Base-by-base conservation (phyloP, 2,797 vertebrate genomes). In the Betta splendens region DNA sequence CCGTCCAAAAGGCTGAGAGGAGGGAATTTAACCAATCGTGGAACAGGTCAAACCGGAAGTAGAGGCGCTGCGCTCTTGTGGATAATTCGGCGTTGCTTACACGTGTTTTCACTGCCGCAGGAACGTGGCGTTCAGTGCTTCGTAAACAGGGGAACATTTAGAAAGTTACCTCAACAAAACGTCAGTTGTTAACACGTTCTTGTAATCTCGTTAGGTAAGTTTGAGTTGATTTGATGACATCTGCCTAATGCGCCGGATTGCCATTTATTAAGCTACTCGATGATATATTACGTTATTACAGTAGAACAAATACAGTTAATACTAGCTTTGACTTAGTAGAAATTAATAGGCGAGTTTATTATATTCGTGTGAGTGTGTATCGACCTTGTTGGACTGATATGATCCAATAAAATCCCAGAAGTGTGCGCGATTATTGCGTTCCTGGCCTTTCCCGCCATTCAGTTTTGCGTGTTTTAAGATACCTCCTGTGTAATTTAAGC, bases 381-480 rank as follows among this genome's bases (percentile, higher is more conserved):
- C 18, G 3, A 5, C 1, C 5, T 6, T 13, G 1, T 2, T 15
- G 7, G 4, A 21, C 9, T 21, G n/a, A 15, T 3, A 7, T 10
- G 9, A 12, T 1, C 2, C 3, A 9, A 7, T 20, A 10, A 15
- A 7, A 6, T 12, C 22, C 1, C 8, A 3, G 17, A 4, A 5
- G 23, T 7, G 9, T 10, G 3, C 17, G 21, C 23, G 17, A n/a
- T 10, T 3, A 9, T 25, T 5, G 3, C 18, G 12, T 2, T 0
- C 6, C 5, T 31, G 3, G 3, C 2, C 8, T 53, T 75, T 71
- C 71, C 80, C 78, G 76, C 74, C 73, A 22, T 46, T 50, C 6
- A 0, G 12, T 45, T 29, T 13, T 9, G 5, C 9, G 5, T 7
- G 17, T 9, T 22, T 9, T 9, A 5, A 5, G 9, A 3, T 16